Evolutionary conservation across 2,888 invertebrate species (phyloP).

Genomic region (Amphimallon solstitiale): DNA sequence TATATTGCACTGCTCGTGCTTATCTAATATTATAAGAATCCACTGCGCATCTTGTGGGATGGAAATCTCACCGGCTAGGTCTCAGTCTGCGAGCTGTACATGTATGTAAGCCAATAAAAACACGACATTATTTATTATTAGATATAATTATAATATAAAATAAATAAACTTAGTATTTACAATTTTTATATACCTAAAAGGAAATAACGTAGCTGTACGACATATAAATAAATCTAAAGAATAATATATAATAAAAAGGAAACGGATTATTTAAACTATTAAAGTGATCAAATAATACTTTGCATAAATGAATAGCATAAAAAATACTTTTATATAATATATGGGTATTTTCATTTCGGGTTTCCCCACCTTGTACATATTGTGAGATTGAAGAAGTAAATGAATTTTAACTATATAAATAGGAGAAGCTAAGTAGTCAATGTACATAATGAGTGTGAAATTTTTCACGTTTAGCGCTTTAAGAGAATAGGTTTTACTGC

Average conservation of each 20-base stretch:
- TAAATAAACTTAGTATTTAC: slow-evolving; percentile 37
- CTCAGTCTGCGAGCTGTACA: too few species aligned
- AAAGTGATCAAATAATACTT: neutral
- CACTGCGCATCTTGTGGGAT: too few species aligned
- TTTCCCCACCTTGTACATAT: too few species aligned
- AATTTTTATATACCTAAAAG: slow-evolving; percentile 40
- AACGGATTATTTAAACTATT: slow-evolving; percentile 2
- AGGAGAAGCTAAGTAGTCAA: slow-evolving; percentile 10
- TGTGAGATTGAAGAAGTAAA: too few species aligned
- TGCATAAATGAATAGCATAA: too few species aligned
- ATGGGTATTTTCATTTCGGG: too few species aligned
- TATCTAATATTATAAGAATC: too few species aligned
- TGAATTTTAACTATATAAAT: slow-evolving; percentile 4
- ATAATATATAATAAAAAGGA: slow-evolving; percentile 6
- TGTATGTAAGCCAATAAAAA: too few species aligned
- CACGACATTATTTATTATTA: slow-evolving; percentile 12
- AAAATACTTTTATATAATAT: too few species aligned
- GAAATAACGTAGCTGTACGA: slow-evolving; percentile 24
- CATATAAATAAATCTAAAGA: slow-evolving; percentile 12
- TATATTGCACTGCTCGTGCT: too few species aligned
- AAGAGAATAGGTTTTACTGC: neutral
- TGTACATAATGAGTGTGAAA: slow-evolving; percentile 13
- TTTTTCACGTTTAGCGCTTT: slow-evolving; percentile 28
- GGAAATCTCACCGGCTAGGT: too few species aligned
- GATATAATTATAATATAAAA: slow-evolving; percentile 20